Conservation (phyloP, 2,888 invertebrate species). For the Omphaloscelis lunosa region DNA sequence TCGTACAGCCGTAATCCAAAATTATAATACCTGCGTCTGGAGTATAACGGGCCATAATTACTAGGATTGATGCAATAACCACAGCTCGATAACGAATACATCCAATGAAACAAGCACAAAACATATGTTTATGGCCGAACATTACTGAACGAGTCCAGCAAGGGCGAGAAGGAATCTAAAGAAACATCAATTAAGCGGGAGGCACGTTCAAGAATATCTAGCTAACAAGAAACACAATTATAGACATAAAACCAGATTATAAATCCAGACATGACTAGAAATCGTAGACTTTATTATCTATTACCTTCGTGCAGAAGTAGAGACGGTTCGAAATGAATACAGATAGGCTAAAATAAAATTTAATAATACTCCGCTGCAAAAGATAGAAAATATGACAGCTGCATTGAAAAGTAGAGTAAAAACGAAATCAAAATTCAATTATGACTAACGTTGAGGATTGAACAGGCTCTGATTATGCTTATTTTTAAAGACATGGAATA, state of each 20-base stretch:
- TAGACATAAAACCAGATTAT: conserved; percentile 52
- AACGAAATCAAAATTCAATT: neutral
- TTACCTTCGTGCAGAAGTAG: conserved; percentile 13
- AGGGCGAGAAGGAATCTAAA: conserved; percentile 49
- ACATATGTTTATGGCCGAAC: conserved; percentile 59
- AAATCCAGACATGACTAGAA: conserved; percentile 49
- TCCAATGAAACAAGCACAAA: conserved; percentile 64
- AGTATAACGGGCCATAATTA: conserved; percentile 69
- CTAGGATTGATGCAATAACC: conserved; percentile 69
- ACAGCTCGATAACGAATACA: conserved; percentile 66
- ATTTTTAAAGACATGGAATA: neutral
- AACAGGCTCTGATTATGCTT: neutral
- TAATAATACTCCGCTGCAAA: neutral
- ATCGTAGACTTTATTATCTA: conserved; percentile 40
- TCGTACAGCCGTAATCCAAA: conserved; percentile 57
- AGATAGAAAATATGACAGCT: neutral
- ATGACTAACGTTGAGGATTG: neutral
- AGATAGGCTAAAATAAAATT: neutral
- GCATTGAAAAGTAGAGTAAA: neutral
- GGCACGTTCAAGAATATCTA: conserved; percentile 54
- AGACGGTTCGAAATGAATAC: neutral
- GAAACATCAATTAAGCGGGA: conserved; percentile 60
- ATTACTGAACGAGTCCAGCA: conserved; percentile 51
- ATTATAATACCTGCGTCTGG: conserved; percentile 50
- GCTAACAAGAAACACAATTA: conserved; percentile 58